These are phyloP conservation scores for Ommatoiulus sabulosus DNA, from an alignment of 2,888 invertebrate species.

Conservation along the genomic window DNA sequence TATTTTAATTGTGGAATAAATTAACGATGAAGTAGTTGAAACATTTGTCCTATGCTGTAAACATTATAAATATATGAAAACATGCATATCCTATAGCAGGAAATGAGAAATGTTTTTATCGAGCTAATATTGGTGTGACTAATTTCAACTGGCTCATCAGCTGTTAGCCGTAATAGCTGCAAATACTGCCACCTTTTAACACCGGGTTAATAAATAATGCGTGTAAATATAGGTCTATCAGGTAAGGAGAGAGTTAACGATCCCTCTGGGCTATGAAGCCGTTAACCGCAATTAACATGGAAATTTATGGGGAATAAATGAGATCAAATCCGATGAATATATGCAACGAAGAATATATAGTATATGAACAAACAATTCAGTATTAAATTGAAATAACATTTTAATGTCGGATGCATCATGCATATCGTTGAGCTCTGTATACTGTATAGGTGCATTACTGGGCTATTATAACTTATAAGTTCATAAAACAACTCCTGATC, in stretches of 20 bases:
- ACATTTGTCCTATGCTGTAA: too few relatives aligned
- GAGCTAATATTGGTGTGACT: background rate
- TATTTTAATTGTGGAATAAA: too few relatives aligned
- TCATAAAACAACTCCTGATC: too few relatives aligned
- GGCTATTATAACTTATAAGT: too few relatives aligned
- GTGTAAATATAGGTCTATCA: background rate
- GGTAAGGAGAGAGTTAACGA: background rate
- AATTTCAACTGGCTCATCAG: background rate
- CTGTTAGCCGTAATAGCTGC: background rate
- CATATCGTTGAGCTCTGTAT: too few relatives aligned
- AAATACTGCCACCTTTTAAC: slow-evolving; percentile 6
- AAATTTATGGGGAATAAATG: background rate
- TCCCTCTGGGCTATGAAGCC: background rate
- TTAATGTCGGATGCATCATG: too few relatives aligned
- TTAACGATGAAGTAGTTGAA: too few relatives aligned
- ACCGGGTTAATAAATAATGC: background rate
- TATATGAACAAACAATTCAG: too few relatives aligned
- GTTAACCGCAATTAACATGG: background rate
- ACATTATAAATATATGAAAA: too few relatives aligned
- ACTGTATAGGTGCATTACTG: too few relatives aligned
- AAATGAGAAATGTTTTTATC: background rate
- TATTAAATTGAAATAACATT: too few relatives aligned
- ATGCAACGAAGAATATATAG: background rate
- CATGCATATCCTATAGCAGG: background rate
- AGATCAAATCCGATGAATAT: background rate